phyloP scores from a whole-genome alignment of 2,888 invertebrate genomes.

The Epinotia brunnichana region DNA sequence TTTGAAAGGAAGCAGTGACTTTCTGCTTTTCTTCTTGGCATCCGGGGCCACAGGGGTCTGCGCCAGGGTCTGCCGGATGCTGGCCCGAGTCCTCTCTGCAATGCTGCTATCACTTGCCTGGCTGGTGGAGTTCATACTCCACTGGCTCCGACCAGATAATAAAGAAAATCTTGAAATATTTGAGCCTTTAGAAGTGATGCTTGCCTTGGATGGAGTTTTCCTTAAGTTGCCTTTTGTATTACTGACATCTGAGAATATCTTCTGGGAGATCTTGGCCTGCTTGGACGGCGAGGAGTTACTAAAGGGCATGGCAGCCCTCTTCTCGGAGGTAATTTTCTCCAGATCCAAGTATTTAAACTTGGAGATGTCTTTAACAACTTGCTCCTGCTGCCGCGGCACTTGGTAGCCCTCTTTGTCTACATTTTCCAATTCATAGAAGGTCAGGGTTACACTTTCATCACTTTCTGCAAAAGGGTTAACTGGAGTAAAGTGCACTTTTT shows the following conservation, averaged over 20 bases:
- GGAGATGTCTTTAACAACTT: slow-evolving; percentile 63
- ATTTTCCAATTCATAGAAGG: slow-evolving; percentile 77
- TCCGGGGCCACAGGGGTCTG: slow-evolving; percentile 66
- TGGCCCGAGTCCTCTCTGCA: slow-evolving; percentile 61
- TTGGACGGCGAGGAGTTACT: slow-evolving; percentile 75
- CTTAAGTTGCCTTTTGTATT: slow-evolving; percentile 60
- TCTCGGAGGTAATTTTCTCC: slow-evolving; percentile 69
- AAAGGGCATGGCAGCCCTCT: slow-evolving; percentile 67
- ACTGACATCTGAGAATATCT: slow-evolving; percentile 67
- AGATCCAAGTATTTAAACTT: slow-evolving; percentile 78
- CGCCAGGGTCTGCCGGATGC: slow-evolving; percentile 57
- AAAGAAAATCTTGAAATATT: slow-evolving; percentile 65
- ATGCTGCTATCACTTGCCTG: slow-evolving; percentile 61
- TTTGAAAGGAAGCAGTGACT: slow-evolving; percentile 76
- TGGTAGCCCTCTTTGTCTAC: slow-evolving; percentile 62
- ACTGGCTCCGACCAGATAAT: slow-evolving; percentile 64
- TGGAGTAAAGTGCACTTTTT: slow-evolving; percentile 78
- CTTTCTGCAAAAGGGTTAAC: slow-evolving; percentile 78
- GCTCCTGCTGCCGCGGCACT: slow-evolving; percentile 54
- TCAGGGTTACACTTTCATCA: slow-evolving; percentile 79
- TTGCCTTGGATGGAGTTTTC: slow-evolving; percentile 75
- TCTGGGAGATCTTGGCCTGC: slow-evolving; percentile 66
- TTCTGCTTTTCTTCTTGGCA: slow-evolving; percentile 70
- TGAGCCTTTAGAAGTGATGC: slow-evolving; percentile 69
- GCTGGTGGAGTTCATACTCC: slow-evolving; percentile 63